phyloP scores from a whole-genome alignment of 1,140 invertebrate species.

The Nasonia vitripennis region DNA sequence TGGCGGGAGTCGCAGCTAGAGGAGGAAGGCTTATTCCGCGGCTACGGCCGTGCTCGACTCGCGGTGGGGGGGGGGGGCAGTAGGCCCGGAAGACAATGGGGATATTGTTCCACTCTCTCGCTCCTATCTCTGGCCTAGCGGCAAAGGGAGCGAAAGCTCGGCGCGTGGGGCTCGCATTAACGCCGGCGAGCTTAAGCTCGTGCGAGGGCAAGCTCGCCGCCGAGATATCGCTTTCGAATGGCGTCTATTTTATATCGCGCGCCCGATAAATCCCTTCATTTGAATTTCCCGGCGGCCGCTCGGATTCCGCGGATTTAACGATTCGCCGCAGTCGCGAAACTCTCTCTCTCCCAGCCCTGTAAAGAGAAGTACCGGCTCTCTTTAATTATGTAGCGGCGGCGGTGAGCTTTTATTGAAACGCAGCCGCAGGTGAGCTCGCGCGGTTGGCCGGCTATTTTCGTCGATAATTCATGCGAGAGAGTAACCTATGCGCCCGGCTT shows the following conservation, averaged over 20 bases:
- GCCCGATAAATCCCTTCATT: conserved; percentile 37
- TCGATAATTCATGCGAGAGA: background rate
- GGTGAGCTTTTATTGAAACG: conserved; percentile 18
- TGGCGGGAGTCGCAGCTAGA: background rate
- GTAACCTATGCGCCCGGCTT: background rate
- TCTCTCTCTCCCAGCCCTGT: background rate
- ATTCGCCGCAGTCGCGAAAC: background rate
- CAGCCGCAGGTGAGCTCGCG: background rate
- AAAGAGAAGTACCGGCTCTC: background rate
- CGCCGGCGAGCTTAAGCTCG: conserved; percentile 27
- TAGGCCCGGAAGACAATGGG: conserved; percentile 52
- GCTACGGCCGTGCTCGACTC: background rate
- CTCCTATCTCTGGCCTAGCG: background rate
- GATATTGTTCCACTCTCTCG: conserved; percentile 23
- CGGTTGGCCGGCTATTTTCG: background rate
- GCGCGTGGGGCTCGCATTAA: background rate
- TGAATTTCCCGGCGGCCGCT: conserved; percentile 23
- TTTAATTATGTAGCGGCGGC: conserved; percentile 32
- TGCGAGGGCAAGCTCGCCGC: background rate
- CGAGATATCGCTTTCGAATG: conserved; percentile 38
- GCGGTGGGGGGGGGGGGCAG: background rate
- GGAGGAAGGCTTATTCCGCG: conserved; percentile 15
- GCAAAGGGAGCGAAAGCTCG: background rate
- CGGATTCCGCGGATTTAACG: conserved; percentile 38
- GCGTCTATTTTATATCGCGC: conserved; percentile 30